Evolutionary conservation across 2,797 vertebrate genomes (phyloP), one percentile per base, ranked within the genome.

Genomic region (Pseudochaenichthys georgianus): DNA sequence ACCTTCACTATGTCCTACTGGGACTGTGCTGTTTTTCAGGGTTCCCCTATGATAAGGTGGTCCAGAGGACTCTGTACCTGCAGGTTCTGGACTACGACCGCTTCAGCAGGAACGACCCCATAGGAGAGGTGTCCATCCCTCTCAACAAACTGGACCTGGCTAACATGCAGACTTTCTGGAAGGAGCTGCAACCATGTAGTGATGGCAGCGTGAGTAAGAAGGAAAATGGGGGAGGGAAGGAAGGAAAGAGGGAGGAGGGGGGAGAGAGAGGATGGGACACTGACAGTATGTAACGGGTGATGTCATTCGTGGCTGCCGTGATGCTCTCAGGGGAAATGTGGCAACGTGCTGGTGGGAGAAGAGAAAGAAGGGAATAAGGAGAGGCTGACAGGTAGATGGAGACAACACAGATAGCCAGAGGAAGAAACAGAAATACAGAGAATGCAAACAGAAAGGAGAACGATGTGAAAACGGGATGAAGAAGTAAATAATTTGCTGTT

Each of bases 81-180:
- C 98, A 99, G 92, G 98, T 99, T 78, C 93, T 99, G 65, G 98
- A 99, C 92, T 99, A 99, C 0, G 98, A 99, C 91, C 97, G 98
- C 65, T 99, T 99, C 94, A 99, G 98, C 90, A 96, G 98, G 75
- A 99, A 99, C 0, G 98, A 99, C 88, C 98, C 98, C 78, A 99
- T 99, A 0, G 98, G 98, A 82, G 98, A 99, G 87, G 98, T 99
- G 78, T 98, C 97, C 84, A 95, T 99, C 87, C 98, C 98, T 0
- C 96, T 99, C 84, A 99, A 98, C 94, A 99, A 99, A 90, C 95
- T 98, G 93, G 98, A 99, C 90, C 95, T 99, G 87, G 97, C 96
- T 64, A 97, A 99, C 94, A 97, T 98, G 96, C 97, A 99, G 94
- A 97, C 97, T 48, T 98, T 99, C 94, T 99, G 98, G 98, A 99